Conservation (phyloP, 2,113 vertebrate species). For the Hiodon tergisus region DNA sequence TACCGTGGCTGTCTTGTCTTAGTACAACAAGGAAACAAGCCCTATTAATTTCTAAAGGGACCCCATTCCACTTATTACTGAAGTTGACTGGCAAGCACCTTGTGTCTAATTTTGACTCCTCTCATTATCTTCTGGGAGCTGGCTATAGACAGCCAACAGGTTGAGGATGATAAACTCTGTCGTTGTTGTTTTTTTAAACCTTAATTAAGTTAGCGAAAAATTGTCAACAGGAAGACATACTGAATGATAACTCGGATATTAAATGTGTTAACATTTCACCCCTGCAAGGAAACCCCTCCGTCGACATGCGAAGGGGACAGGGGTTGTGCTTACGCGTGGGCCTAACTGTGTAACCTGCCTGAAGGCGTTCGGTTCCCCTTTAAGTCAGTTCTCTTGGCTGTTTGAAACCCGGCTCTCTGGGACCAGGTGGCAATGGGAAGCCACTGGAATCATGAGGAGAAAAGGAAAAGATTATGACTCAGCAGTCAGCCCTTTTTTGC, state of each 20-base stretch:
- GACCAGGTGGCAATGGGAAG: background rate
- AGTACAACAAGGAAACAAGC: too few species aligned
- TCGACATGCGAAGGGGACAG: conserved; percentile 12
- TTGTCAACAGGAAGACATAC: conserved; percentile 30
- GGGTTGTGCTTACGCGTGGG: background rate
- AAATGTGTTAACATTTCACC: conserved; percentile 37
- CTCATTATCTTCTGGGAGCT: conserved; percentile 23
- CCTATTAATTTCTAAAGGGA: too few species aligned
- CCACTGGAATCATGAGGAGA: background rate
- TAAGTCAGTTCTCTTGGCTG: background rate
- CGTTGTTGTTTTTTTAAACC: conserved; percentile 16
- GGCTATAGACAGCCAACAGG: background rate
- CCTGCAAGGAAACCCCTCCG: conserved; percentile 18
- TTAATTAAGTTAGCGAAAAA: conserved; percentile 10
- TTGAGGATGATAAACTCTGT: conserved; percentile 18
- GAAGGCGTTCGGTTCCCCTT: too few species aligned
- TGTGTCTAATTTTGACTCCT: background rate
- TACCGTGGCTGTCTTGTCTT: too few species aligned
- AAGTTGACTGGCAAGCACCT: background rate
- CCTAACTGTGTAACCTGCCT: background rate
- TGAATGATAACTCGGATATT: conserved; percentile 33
- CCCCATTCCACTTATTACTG: too few species aligned
- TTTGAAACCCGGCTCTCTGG: background rate
- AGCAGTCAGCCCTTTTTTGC: too few species aligned
- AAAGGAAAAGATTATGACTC: background rate